Evolutionary conservation across 2,888 invertebrate genomes (phyloP), one percentile per base, ranked within the genome.

Genomic region (Operophtera brumata): DNA sequence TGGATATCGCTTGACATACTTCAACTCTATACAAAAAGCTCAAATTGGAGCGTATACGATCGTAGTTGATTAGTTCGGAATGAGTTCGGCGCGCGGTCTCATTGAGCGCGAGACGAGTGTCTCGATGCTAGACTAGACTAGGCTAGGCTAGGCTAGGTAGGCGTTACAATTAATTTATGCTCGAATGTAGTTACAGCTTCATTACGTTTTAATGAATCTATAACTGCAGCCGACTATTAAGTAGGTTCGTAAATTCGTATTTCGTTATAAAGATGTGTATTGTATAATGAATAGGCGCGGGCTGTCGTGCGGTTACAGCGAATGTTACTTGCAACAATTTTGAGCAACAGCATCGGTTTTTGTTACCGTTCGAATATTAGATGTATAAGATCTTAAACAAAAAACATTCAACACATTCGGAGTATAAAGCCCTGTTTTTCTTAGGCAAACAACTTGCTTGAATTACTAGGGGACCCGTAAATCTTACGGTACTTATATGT

Each of bases 361-460:
- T 47, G 47, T 51, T 47, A 39, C 47, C 11, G 25, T 56, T 56
- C 56, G 56, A 56, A 56, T 56, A 56, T 56, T 56, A 56, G 56
- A 44, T 56, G 42, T 47, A 46, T 51, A 45, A 43, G 44, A 35
- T 45, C 35, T 40, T 54, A 49, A n/a, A 45, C 36, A 51, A 40
- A 36, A 51, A 45, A 9, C 30, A 9, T 20, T 8, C 20, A n/a
- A n/a, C 35, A 26, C 35, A 41, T 14, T 30, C 6, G 32, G 4
- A 9, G 1, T 30, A n/a, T n/a, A 11, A 47, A 32, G 34, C 11
- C 11, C 2, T 14, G 12, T 0, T n/a, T 12, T 13, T 30, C 8
- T 5, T 30, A 40, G 30, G 28, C 26, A 12, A 14, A 11, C 6
- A 20, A 47, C 30, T 46, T 46, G 37, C 1, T 4, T 20, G 20